Base-by-base conservation (phyloP, 2,113 vertebrate genomes). In the Electrona antarctica region DNA sequence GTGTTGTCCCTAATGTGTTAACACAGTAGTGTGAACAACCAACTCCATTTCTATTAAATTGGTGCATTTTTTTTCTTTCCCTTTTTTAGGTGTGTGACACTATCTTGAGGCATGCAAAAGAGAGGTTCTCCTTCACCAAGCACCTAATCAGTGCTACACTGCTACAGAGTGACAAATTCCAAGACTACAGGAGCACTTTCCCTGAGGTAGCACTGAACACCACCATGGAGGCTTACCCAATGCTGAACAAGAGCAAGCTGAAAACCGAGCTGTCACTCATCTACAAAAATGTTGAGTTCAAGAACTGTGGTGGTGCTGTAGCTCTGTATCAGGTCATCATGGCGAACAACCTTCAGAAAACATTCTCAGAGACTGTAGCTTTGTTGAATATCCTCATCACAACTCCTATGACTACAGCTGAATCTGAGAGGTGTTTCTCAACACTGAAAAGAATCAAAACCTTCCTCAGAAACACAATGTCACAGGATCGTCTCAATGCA, bases 361-460 rank as follows among this genome's bases (percentile, higher is more conserved):
- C 66, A 1, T 77, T 74, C 33, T 54, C 58, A 6, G 69, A 76
- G 61, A 69, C 73, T 54, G 45, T 64, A 6, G 66, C 13, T 12
- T 49, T 83, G 7, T 60, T 73, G 10, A 73, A 78, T 11, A 69
- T 76, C 46, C 55, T 70, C 21, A 57, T 78, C 5, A 78, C 67
- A 47, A 74, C 76, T 10, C 67, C 76, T 10, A 82, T 77, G 73
- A 54, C 73, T n/a, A 80, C 77, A 13, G 64, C 56, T 47, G 77
- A 80, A 70, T 12, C 77, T 33, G 72, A 77, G 29, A 60, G 65
- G 56, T 80, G 73, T 61, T 84, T 77, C 60, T 75, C 56, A 7
- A 70, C 71, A 11, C 61, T 48, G 46, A 67, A 64, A 13, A 69
- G 66, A 28, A 78, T 73, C 29, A 69, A 80, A 12, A 54, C 64